phyloP scores from a whole-genome alignment of 2,888 invertebrate genomes.

The Eumacrocentrus americanus region DNA sequence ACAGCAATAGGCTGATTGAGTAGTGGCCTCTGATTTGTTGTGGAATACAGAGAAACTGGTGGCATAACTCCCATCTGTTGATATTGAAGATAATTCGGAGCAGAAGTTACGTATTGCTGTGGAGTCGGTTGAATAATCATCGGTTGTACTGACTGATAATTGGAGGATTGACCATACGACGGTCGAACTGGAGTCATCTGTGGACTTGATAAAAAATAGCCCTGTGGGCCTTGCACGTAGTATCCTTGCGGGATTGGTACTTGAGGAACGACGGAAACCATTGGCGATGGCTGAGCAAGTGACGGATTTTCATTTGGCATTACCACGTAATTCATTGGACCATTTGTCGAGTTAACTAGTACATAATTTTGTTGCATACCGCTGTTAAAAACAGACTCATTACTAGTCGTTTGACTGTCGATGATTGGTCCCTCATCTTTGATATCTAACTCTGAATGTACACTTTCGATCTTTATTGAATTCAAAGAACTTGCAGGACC shows the following conservation, averaged over 20 bases:
- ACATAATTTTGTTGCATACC: slow-evolving; percentile 44
- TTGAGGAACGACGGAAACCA: slow-evolving; percentile 30
- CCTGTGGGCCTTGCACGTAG: slow-evolving; percentile 43
- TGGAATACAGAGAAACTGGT: slow-evolving; percentile 23
- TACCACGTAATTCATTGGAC: slow-evolving; percentile 45
- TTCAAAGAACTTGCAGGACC: slow-evolving; percentile 8
- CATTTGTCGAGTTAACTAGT: slow-evolving; percentile 38
- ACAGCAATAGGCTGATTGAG: background rate
- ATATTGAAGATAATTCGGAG: slow-evolving; percentile 31
- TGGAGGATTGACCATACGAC: background rate
- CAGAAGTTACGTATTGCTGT: slow-evolving; percentile 13
- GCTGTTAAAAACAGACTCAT: slow-evolving; percentile 10
- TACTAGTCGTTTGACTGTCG: slow-evolving; percentile 34
- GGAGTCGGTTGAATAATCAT: slow-evolving; percentile 16
- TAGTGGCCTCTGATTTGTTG: background rate
- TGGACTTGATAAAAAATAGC: slow-evolving; percentile 42
- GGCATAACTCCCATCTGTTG: slow-evolving; percentile 23
- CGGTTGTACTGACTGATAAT: slow-evolving; percentile 17
- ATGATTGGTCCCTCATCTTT: slow-evolving; percentile 53
- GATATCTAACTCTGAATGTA: slow-evolving; percentile 57
- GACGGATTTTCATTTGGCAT: slow-evolving; percentile 40
- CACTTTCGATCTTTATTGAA: slow-evolving; percentile 38
- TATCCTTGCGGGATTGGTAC: slow-evolving; percentile 40
- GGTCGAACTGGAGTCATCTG: slow-evolving; percentile 23
- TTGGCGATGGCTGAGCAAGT: slow-evolving; percentile 26